Conservation (phyloP, 2,797 vertebrate species). For the Iguana delicatissima region DNA sequence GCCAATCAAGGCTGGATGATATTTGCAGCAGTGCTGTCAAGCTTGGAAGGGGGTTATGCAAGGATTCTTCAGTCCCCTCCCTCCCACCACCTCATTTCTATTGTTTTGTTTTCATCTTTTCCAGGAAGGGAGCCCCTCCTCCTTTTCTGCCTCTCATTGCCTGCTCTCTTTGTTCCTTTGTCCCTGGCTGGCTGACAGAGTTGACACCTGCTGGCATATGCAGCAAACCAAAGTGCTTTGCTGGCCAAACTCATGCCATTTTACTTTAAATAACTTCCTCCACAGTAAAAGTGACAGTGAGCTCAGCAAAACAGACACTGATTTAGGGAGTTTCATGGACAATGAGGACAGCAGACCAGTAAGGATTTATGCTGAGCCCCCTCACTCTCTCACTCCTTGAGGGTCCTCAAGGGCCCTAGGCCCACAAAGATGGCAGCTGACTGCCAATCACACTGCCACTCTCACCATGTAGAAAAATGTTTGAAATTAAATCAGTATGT, state of each 20-base stretch:
- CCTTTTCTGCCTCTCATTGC: not conserved
- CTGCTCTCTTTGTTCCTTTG: slow-evolving; percentile 1
- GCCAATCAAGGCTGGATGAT: not conserved
- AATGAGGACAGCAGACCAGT: not conserved
- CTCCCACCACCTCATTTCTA: not conserved
- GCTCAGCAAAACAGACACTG: not conserved
- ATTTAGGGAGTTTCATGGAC: not conserved
- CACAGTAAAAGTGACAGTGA: not conserved
- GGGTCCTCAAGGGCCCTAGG: not conserved
- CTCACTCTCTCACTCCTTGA: not conserved
- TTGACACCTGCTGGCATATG: not conserved
- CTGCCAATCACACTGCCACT: not conserved
- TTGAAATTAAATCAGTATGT: too few species aligned
- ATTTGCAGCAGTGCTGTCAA: not conserved
- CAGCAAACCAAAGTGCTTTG: not conserved
- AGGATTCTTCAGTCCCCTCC: not conserved
- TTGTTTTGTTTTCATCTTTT: not conserved
- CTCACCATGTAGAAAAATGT: not conserved
- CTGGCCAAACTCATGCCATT: slow-evolving; percentile 1
- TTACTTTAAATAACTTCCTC: not conserved
- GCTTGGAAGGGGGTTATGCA: not conserved
- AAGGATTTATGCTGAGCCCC: not conserved
- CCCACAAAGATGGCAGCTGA: not conserved
- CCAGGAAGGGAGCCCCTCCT: not conserved
- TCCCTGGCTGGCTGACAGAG: not conserved